A percentile compares a stretch with the other conserved stretches of the same genome.
phyloP scores from a whole-genome alignment of 2,888 invertebrate species.

The Pristionchus maxplancki region DNA sequence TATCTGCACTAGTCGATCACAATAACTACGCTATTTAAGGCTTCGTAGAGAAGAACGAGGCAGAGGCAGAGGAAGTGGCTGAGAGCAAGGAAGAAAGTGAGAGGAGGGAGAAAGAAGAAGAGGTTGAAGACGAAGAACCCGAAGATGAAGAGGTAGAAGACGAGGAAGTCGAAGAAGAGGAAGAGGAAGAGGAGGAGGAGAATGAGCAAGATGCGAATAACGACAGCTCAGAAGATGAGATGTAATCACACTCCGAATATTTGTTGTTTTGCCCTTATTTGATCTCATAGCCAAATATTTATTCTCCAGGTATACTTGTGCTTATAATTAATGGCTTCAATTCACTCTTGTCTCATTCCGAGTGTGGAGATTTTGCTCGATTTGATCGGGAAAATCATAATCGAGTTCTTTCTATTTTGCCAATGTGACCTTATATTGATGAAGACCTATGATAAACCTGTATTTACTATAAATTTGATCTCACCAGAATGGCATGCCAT shows the following conservation, averaged over 20 bases:
- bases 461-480: too few species aligned
- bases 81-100: not conserved
- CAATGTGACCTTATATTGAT: not conserved
- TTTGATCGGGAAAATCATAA: not conserved
- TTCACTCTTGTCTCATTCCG: not conserved
- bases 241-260: not conserved
- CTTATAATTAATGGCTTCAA: not conserved
- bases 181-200: not conserved
- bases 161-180: not conserved
- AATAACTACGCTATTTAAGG: not conserved
- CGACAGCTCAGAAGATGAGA: not conserved
- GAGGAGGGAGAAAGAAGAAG: not conserved
- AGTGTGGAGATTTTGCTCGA: not conserved
- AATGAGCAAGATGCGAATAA: not conserved
- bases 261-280: not conserved
- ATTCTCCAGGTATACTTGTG: not conserved
- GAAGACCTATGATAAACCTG: too few species aligned
- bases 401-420: not conserved
- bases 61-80: not conserved
- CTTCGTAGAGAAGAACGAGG: too few species aligned
- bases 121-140: not conserved
- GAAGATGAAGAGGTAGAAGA: not conserved
- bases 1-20: not conserved
- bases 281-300: not conserved
- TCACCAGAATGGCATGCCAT: too few species aligned